Conservation (phyloP, 2,113 vertebrate genomes). For the Hydrolagus affinis region DNA sequence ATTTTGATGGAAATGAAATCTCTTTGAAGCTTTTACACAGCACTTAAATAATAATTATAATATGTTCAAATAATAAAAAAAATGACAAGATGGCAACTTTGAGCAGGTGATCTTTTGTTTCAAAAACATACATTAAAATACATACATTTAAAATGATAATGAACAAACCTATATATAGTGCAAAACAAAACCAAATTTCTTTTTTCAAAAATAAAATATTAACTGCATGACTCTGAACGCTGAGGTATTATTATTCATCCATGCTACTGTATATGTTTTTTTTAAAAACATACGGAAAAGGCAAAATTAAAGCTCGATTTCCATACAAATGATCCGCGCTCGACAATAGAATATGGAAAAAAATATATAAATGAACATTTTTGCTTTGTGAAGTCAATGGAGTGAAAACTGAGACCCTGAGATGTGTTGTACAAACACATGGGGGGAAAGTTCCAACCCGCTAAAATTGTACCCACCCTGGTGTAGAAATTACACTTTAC, state of each 20-base stretch:
- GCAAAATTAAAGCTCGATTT: conserved; percentile 15
- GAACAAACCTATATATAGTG: conserved; percentile 31
- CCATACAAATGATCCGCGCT: background rate
- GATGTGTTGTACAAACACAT: too few species aligned
- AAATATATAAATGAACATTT: too few species aligned
- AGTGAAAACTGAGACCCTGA: too few species aligned
- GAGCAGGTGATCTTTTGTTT: conserved; percentile 37
- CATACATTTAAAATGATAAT: conserved; percentile 40
- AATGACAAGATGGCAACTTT: conserved; percentile 38
- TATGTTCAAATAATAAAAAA: conserved; percentile 32
- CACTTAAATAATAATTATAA: conserved; percentile 28
- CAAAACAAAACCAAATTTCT: background rate
- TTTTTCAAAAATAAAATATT: conserved; percentile 15
- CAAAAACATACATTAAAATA: conserved; percentile 39
- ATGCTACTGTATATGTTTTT: background rate
- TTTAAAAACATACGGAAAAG: conserved; percentile 6
- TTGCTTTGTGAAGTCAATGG: too few species aligned
- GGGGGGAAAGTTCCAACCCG: too few species aligned
- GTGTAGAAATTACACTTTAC: too few species aligned
- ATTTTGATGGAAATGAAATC: conserved; percentile 28
- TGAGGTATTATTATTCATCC: conserved; percentile 39
- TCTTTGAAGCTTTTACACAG: conserved; percentile 31
- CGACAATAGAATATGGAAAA: background rate
- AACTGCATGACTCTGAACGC: background rate
- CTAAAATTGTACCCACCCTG: too few species aligned